Percentiles rank a stretch among this genome's conserved stretches.
These are phyloP conservation scores for Rutilus rutilus DNA, from an alignment of 2,113 vertebrate species.

Conservation along the genomic window DNA sequence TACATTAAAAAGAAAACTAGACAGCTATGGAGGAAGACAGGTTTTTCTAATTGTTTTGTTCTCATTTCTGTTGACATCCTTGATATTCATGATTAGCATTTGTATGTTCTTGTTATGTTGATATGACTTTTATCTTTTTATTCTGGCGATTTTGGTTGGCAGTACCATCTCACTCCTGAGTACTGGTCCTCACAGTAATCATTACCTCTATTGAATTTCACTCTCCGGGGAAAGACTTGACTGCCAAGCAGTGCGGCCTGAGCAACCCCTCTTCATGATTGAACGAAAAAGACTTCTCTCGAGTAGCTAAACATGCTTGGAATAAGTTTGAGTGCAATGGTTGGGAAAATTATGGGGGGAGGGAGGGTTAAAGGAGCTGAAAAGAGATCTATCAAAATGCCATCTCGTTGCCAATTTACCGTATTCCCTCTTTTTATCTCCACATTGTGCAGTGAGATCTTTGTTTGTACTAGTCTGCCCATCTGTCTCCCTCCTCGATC, in stretches of 20 bases:
- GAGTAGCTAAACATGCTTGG: constrained; percentile 29
- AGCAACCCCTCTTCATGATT: constrained; percentile 24
- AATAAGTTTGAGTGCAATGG: constrained; percentile 42
- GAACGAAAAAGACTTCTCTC: constrained; percentile 32
- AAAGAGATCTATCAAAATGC: constrained; percentile 48
- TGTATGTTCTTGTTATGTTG: background rate
- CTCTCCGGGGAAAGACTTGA: constrained; percentile 24
- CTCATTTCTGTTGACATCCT: background rate
- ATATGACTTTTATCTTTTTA: constrained; percentile 6
- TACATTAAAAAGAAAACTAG: constrained; percentile 1
- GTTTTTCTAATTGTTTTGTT: constrained; percentile 22
- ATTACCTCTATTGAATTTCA: constrained; percentile 53
- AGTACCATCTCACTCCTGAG: constrained; percentile 30
- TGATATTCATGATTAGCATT: constrained; percentile 7
- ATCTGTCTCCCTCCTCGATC: constrained; percentile 17
- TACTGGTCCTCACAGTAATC: constrained; percentile 42
- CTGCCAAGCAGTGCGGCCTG: constrained; percentile 33
- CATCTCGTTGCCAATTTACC: constrained; percentile 48
- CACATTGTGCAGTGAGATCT: constrained; percentile 43
- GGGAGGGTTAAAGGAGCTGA: constrained; percentile 7
- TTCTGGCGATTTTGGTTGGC: constrained; percentile 8
- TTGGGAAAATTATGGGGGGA: constrained; percentile 17
- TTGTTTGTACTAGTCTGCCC: constrained; percentile 45
- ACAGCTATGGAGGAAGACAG: background rate
- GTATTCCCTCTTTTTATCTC: constrained; percentile 28